Evolutionary conservation across 2,888 invertebrate genomes (phyloP).

Genomic region (Dysmachus trigonus): DNA sequence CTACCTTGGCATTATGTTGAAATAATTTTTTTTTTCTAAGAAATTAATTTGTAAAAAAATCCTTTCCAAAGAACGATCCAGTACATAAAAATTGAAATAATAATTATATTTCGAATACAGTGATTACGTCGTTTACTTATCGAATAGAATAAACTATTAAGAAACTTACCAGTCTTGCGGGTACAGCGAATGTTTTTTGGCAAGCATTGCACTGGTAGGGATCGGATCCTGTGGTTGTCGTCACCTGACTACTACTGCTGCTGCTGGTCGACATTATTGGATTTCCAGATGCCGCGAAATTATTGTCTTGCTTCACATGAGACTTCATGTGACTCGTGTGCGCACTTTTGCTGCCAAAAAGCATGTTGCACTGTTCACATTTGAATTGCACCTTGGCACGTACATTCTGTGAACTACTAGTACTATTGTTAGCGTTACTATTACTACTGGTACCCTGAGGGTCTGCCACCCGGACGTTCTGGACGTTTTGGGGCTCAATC

Average conservation of each 20-base stretch:
- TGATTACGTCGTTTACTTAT: too few species aligned
- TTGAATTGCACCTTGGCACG: slow-evolving; percentile 64
- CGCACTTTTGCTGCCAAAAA: slow-evolving; percentile 78
- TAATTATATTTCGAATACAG: too few species aligned
- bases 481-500: slow-evolving; percentile 47
- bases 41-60: too few species aligned
- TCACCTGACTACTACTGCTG: slow-evolving; percentile 52
- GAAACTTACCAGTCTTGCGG: slow-evolving; percentile 75
- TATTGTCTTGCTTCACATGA: slow-evolving; percentile 68
- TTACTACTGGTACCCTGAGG: slow-evolving; percentile 1
- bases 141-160: neutral
- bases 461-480: slow-evolving; percentile 49
- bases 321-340: slow-evolving; percentile 75
- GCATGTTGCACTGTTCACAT: slow-evolving; percentile 78
- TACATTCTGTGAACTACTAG: slow-evolving; percentile 26
- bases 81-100: too few species aligned
- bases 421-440: neutral
- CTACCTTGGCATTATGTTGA: too few species aligned
- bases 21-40: too few species aligned
- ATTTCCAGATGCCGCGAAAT: slow-evolving; percentile 62
- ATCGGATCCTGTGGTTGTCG: slow-evolving; percentile 67
- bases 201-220: slow-evolving; percentile 91
- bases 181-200: slow-evolving; percentile 89
- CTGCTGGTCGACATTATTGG: slow-evolving; percentile 52
- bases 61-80: too few species aligned